Evolutionary conservation across 2,797 vertebrate species (phyloP), one percentile per base, ranked within the genome.

Genomic region (Steatocranus sp.): DNA sequence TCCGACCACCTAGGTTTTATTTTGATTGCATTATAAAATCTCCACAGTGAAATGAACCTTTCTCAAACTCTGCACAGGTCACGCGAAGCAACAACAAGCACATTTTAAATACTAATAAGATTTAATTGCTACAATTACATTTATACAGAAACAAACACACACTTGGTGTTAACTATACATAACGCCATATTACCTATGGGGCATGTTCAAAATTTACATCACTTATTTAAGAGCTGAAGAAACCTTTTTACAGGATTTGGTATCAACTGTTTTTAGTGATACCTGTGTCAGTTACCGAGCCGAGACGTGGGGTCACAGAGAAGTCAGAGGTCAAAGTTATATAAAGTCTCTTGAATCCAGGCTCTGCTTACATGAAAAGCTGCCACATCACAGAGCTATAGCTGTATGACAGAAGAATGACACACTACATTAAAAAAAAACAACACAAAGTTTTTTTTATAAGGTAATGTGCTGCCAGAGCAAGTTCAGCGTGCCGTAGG

Each of bases 41-140:
- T 8, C 10, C 23, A 73, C 10, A 76, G 18, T 23, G 30, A 70
- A 66, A 34, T 7, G 11, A 8, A 7, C 3, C 0, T 25, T 56
- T n/a, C 10, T 61, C 54, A 32, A 76, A 43, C 18, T 61, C 51
- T 38, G 7, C 43, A 73, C 43, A 32, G 58, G 46, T 20, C 30
- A 66, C 4, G 6, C 5, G 3, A 81, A 14, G 17, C 50, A 23
- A 68, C 18, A 58, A 50, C 2, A 23, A 54, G 11, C 20, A 14
- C 54, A 80, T 78, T 61, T 91, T 88, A 89, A 90, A 93, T 91
- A 87, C 75, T 75, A 82, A 54, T 82, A 66, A 48, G 11, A 86
- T 95, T 95, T 94, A 94, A 92, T 95, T 75, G 27, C 90, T 90
- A 91, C 91, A 88, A 17, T 86, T 43, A 94, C 92, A 94, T 90